These are phyloP conservation scores for Stenoptilia bipunctidactyla DNA, from an alignment of 2,888 invertebrate species.

Conservation along the genomic window DNA sequence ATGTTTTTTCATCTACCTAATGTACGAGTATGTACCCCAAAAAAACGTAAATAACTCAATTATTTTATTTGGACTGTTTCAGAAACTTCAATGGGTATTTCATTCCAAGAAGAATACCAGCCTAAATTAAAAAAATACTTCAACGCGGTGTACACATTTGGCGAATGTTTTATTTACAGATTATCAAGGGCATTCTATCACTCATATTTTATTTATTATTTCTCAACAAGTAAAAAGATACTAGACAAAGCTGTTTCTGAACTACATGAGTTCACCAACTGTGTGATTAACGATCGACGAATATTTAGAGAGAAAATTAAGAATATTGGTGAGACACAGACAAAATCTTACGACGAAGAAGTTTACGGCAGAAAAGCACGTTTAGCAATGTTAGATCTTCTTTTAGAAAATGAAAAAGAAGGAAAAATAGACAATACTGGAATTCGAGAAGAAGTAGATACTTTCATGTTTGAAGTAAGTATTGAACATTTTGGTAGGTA, in stretches of 20 bases:
- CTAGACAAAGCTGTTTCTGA: conserved; percentile 29
- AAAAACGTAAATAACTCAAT: too few relatives aligned
- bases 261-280: conserved; percentile 52
- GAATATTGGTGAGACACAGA: neutral
- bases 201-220: conserved; percentile 1
- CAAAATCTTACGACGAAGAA: neutral
- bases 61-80: too few relatives aligned
- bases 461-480: conserved; percentile 75
- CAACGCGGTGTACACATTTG: conserved; percentile 36
- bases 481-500: neutral
- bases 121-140: conserved; percentile 38
- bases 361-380: conserved; percentile 9
- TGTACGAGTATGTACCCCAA: too few relatives aligned
- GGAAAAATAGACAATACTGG: conserved; percentile 65
- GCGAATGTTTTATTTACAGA: conserved; percentile 5
- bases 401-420: conserved; percentile 63
- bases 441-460: conserved; percentile 75
- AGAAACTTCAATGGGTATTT: conserved; percentile 65
- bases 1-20: too few relatives aligned
- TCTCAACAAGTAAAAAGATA: neutral
- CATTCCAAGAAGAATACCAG: conserved; percentile 27
- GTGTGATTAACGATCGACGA: conserved; percentile 41
- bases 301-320: neutral
- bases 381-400: conserved; percentile 72
- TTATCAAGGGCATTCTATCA: conserved; percentile 5